Conservation (phyloP, 1,140 invertebrate species). For the Artemia franciscana region DNA sequence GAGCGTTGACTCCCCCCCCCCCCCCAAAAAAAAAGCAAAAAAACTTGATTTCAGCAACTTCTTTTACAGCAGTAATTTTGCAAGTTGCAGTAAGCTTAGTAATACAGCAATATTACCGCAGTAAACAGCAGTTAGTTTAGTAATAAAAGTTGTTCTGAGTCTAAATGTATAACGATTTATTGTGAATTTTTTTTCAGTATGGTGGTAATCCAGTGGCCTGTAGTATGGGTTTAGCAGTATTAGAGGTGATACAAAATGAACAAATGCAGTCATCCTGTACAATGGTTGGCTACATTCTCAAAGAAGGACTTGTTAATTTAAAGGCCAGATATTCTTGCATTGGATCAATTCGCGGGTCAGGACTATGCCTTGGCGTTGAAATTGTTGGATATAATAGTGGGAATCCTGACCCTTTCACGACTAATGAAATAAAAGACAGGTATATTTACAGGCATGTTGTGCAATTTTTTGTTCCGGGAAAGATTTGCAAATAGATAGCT, state of each 20-base stretch:
- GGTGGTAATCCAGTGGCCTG: constrained; percentile 81
- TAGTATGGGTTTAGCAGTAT: constrained; percentile 61
- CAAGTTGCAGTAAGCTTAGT: no score
- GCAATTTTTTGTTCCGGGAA: no score
- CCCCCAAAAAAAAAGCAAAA: no score
- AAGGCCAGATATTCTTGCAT: constrained; percentile 8
- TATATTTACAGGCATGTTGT: constrained; percentile 7
- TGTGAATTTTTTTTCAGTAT: constrained; percentile 31
- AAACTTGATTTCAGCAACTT: no score
- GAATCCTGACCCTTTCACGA: constrained; percentile 6
- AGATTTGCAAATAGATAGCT: no score
- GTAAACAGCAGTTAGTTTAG: no score
- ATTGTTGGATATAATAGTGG: constrained; percentile 10
- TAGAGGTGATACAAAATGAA: constrained; percentile 39
- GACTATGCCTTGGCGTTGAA: constrained; percentile 16
- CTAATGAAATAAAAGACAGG: constrained; percentile 6
- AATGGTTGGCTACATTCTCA: constrained; percentile 14
- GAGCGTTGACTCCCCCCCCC: no score
- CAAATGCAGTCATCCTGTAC: constrained; percentile 15
- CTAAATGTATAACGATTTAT: no score
- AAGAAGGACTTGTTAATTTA: constrained; percentile 14
- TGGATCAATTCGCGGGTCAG: constrained; percentile 16
- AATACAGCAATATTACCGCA: no score
- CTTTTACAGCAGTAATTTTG: no score
- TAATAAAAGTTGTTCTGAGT: no score